Percentiles rank a stretch among this genome's conserved stretches.
Evolutionary conservation across 1,140 invertebrate species (phyloP).

Genomic region (Hypothenemus hampei): DNA sequence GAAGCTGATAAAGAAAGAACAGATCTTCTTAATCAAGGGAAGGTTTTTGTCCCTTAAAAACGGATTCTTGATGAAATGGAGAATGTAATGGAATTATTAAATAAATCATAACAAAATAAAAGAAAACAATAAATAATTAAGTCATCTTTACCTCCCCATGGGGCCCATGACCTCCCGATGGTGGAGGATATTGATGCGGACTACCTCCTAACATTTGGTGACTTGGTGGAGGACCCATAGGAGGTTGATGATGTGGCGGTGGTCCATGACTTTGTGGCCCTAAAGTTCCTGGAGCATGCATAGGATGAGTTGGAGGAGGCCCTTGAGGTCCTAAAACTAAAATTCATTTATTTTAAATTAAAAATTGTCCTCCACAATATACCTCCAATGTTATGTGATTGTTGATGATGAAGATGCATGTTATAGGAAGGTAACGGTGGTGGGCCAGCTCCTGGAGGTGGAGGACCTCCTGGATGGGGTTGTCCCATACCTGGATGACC

Average conservation of each 20-base stretch:
- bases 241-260: conserved; percentile 5
- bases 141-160: neutral
- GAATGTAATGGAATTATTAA: no score
- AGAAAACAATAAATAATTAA: no score
- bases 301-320: conserved; percentile 15
- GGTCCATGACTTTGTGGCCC: conserved; percentile 11
- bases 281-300: conserved; percentile 16
- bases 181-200: conserved; percentile 1
- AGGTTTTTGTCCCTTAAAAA: no score
- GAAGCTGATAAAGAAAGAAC: conserved; percentile 37
- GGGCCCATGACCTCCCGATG: neutral
- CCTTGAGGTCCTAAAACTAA: conserved; percentile 11
- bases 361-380: no score
- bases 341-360: no score
- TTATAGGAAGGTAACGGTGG: no score
- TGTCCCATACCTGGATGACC: no score
- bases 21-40: no score
- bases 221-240: neutral
- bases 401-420: no score
- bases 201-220: neutral
- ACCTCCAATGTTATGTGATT: no score
- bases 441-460: conserved; percentile 3
- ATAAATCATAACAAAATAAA: no score
- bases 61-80: no score
- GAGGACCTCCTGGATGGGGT: conserved; percentile 33